phyloP scores from a whole-genome alignment of 2,113 vertebrate genomes.

The Turdus rufiventris region DNA sequence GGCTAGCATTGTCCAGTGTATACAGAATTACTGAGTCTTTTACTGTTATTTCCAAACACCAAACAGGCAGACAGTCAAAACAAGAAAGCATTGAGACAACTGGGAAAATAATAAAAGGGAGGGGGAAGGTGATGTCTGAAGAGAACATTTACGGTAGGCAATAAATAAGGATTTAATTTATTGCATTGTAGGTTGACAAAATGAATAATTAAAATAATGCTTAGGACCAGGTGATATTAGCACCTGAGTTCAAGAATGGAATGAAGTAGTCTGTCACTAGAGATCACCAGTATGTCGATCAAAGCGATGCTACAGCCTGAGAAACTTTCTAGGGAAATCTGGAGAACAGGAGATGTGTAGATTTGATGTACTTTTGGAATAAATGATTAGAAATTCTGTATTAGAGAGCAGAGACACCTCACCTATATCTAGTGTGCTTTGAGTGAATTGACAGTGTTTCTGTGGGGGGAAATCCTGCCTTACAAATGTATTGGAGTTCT shows the following conservation, averaged over 20 bases:
- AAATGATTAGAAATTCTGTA: not conserved
- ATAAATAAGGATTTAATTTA: not conserved
- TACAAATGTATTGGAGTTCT: not conserved
- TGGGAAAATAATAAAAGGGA: not conserved
- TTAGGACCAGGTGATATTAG: not conserved
- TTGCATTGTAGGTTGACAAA: not conserved
- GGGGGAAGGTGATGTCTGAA: not conserved
- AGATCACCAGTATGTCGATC: not conserved
- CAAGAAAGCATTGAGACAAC: not conserved
- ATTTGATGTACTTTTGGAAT: not conserved
- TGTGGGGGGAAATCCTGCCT: not conserved
- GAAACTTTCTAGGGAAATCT: not conserved
- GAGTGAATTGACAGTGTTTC: not conserved
- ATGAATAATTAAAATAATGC: not conserved
- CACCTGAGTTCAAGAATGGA: not conserved
- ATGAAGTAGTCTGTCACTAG: not conserved
- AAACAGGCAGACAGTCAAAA: not conserved
- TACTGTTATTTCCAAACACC: not conserved
- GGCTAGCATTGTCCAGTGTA: not conserved
- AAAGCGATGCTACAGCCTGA: not conserved
- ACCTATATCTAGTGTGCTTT: not conserved
- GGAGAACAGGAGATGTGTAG: not conserved
- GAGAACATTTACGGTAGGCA: not conserved
- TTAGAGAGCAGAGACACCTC: not conserved
- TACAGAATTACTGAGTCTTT: not conserved